Percentiles rank a stretch among this genome's conserved stretches.
Conservation (phyloP, 2,888 invertebrate genomes). For the Arge pagana region DNA sequence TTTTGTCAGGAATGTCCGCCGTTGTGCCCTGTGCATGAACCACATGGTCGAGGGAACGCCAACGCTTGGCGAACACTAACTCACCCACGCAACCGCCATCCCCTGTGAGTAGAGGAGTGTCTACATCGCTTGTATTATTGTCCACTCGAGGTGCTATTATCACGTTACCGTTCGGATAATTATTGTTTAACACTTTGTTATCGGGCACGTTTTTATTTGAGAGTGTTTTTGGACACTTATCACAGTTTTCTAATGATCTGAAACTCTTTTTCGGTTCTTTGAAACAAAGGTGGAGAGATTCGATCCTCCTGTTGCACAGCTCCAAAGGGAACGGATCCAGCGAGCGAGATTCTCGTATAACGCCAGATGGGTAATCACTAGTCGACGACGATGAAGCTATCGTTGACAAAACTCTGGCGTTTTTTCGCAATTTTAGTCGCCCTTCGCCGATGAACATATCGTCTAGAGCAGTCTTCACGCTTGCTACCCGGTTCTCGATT, state of each 20-base stretch:
- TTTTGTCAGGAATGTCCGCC: slow-evolving; percentile 61
- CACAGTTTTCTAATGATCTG: slow-evolving; percentile 61
- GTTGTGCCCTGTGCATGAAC: slow-evolving; percentile 57
- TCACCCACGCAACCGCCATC: slow-evolving; percentile 29
- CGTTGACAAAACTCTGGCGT: slow-evolving; percentile 64
- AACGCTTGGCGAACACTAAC: slow-evolving; percentile 63
- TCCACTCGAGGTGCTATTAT: slow-evolving; percentile 49
- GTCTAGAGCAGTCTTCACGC: slow-evolving; percentile 50
- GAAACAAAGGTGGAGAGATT: slow-evolving; percentile 44
- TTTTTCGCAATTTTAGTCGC: slow-evolving; percentile 43
- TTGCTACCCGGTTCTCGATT: slow-evolving; percentile 41
- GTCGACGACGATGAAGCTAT: slow-evolving; percentile 66
- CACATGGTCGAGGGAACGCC: slow-evolving; percentile 76
- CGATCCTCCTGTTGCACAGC: slow-evolving; percentile 41
- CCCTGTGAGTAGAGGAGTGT: slow-evolving; percentile 38
- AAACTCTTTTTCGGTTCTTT: slow-evolving; percentile 49
- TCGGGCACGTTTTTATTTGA: slow-evolving; percentile 57
- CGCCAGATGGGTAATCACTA: slow-evolving; percentile 48
- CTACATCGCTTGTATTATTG: slow-evolving; percentile 52
- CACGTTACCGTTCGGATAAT: slow-evolving; percentile 63
- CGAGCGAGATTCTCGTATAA: slow-evolving; percentile 67
- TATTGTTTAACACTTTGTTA: slow-evolving; percentile 61
- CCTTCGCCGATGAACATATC: slow-evolving; percentile 46
- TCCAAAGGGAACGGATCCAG: slow-evolving; percentile 67
- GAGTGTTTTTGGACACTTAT: slow-evolving; percentile 54